Base-by-base conservation (phyloP, 2,797 vertebrate species). In the Scolopax rusticola region DNA sequence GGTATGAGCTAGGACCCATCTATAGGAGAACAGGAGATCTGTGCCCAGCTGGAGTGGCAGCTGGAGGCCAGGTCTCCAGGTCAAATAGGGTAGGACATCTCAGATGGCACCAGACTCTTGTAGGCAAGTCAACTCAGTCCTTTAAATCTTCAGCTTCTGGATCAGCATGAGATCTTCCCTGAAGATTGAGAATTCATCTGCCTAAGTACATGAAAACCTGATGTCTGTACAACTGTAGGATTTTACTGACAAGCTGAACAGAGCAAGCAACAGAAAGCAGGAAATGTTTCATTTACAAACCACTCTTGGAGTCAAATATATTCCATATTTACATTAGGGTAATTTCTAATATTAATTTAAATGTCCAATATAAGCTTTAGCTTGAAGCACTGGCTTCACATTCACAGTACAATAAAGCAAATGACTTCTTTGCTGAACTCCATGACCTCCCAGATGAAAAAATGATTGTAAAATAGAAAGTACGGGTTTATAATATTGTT, bases 221-320 rank as follows among this genome's bases (percentile, higher is more conserved):
- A 89, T 27, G 38, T 63, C 60, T 45, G 54, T 45, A 79, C 48
- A 75, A 82, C 76, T 65, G 53, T 18, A 79, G 86, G 32, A 2
- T 82, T 56, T 20, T 68, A 54, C 74, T 69, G 63, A 36, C 78
- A 84, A 82, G 69, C n/a, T 69, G 91, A 88, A 51, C 21, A 56
- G 77, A 65, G 67, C 36, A 43, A 80, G 76, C 8, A 68, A 83
- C 47, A 84, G 38, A 84, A 82, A 69, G 86, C 63, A 79, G 83
- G 83, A 76, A 79, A 92, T 82, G 30, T 89, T 95, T 95, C 83
- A 88, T 94, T 94, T 92, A 91, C 70, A 82, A 53, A 27, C 38
- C 68, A 51, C 64, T 74, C 80, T 33, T 27, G 23, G 67, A 81
- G 71, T 84, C 70, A 82, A 67, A 87, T 63, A 77, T 82, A 79